Evolutionary conservation across 2,888 invertebrate genomes (phyloP).

Genomic region (Pheosia tremula): DNA sequence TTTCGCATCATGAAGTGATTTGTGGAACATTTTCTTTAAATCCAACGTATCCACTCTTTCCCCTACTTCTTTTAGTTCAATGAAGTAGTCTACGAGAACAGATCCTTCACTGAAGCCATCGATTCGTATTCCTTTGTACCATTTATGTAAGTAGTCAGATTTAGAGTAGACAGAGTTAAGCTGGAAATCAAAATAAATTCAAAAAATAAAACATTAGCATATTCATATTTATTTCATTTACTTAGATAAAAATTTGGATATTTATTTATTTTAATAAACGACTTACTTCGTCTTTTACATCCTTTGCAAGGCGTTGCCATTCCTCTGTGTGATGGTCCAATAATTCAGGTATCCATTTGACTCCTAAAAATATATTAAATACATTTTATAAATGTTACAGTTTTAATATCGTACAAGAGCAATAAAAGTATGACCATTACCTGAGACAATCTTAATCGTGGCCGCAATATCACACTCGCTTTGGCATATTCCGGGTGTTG

Average conservation of each 20-base stretch:
- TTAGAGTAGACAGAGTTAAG: constrained; percentile 92
- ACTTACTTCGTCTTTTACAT: constrained; percentile 91
- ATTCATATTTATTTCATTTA: constrained; percentile 7
- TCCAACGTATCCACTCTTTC: constrained; percentile 88
- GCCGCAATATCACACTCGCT: constrained; percentile 93
- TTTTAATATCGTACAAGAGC: no score
- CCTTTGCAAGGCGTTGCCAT: constrained; percentile 92
- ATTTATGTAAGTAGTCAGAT: constrained; percentile 89
- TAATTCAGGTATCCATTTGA: constrained; percentile 93
- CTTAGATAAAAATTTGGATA: neutral
- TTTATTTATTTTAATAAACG: neutral
- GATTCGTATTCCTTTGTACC: constrained; percentile 94
- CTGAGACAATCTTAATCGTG: constrained; percentile 93
- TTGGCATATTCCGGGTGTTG: constrained; percentile 91
- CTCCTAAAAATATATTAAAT: constrained; percentile 68
- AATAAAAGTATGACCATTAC: constrained; percentile 44
- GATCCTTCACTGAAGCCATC: constrained; percentile 95
- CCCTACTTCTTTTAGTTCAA: constrained; percentile 91
- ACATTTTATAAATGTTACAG: neutral
- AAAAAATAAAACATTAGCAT: constrained; percentile 9
- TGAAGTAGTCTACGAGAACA: constrained; percentile 94
- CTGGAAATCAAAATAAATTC: constrained; percentile 75
- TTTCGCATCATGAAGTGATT: constrained; percentile 83
- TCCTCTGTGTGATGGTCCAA: constrained; percentile 94
- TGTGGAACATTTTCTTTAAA: constrained; percentile 88